Evolutionary conservation across 2,113 vertebrate species (phyloP), one percentile per base, ranked within the genome.

Genomic region (Malaclemys terrapin): DNA sequence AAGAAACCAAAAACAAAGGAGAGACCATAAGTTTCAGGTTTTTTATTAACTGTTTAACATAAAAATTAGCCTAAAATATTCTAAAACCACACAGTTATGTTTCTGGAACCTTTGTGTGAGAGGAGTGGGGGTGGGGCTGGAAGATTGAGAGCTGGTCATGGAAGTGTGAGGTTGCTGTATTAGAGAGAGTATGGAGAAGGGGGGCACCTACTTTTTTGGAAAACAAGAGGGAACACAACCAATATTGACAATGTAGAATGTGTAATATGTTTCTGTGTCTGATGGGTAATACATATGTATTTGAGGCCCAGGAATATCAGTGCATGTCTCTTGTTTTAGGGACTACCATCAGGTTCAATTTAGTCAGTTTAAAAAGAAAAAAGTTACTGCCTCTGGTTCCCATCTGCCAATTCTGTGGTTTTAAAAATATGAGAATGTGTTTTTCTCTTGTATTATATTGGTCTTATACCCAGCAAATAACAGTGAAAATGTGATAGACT

Each of bases 141-240:
- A 79, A 93, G 93, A 90, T 69, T 97, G 93, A 57, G 81, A 59
- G 92, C 93, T 94, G 96, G 94, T 97, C 93, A 95, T 79, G 83
- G 91, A 83, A 89, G 85, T 88, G 80, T 97, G 80, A 86, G 94
- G 75, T 12, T 96, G 88, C 90, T 81, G n/a, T 91, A 85, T 31
- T 79, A 87, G n/a, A 56, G 87, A 69, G 85, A 84, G 57, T 88
- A 83, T 91, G 95, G 88, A 95, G 93, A 94, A 91, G 82, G 62
- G 82, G 94, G 62, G 84, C 1, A 2, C 29, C 4, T 14, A 24
- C 56, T 87, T 89, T 92, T 49, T 57, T 95, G 83, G 54, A 89
- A 81, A 47, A 93, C 54, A 57, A 91, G 85, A 89, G 75, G 84
- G 56, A 82, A 82, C 0, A 0, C 54, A 93, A 79, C 76, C 82